Evolutionary conservation across 2,888 invertebrate genomes (phyloP).

Genomic region (Drosophila macrospina): DNA sequence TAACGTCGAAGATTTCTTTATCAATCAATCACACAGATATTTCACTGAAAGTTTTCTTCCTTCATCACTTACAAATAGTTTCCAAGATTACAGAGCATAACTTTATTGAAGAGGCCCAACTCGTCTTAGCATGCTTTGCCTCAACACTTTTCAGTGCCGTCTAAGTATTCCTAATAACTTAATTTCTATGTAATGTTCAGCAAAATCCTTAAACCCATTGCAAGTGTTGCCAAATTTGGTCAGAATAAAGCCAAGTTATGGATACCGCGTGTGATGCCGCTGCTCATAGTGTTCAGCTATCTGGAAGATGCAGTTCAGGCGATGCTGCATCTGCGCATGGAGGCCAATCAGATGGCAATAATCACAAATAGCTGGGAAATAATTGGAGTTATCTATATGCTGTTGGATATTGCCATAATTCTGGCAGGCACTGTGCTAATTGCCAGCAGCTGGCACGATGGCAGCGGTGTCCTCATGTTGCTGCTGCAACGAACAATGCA

Average conservation of each 20-base stretch:
- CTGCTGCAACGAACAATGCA: conserved; percentile 32
- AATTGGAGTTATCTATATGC: conserved; percentile 1
- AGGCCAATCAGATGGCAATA: not conserved
- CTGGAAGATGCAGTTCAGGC: conserved; percentile 11
- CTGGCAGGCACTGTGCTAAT: conserved; percentile 19
- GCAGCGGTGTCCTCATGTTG: conserved; percentile 27
- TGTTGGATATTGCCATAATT: conserved; percentile 14
- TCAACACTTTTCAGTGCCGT: not conserved
- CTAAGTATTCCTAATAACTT: not conserved
- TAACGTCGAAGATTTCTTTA: too few relatives aligned
- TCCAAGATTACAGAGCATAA: too few relatives aligned
- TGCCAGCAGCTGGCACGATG: not conserved
- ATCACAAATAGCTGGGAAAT: not conserved
- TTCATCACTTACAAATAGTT: too few relatives aligned
- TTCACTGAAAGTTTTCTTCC: too few relatives aligned
- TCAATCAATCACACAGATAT: too few relatives aligned
- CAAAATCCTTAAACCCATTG: not conserved
- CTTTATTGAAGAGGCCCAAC: too few relatives aligned
- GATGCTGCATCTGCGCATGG: not conserved
- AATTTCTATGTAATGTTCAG: not conserved
- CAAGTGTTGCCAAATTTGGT: not conserved
- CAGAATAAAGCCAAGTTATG: not conserved
- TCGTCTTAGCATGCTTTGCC: not conserved
- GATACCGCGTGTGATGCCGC: not conserved
- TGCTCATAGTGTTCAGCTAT: conserved; percentile 12